Evolutionary conservation across 2,797 vertebrate species (phyloP).

Genomic region (Lepilemur septentrionalis): DNA sequence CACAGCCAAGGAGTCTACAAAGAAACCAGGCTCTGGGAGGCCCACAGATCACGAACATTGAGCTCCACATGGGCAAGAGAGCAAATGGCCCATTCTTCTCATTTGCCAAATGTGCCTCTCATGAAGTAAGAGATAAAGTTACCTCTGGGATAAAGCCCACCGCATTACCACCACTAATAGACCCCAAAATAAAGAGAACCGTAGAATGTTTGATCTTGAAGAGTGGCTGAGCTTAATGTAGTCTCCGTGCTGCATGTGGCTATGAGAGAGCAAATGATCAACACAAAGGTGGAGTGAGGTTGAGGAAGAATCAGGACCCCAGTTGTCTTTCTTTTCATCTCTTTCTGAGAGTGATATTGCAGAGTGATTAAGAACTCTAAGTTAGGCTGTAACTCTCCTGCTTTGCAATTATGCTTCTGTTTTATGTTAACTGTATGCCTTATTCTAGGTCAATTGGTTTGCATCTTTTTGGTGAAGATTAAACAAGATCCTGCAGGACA

Average conservation of each 20-base stretch:
- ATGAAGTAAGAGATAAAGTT: conserved; percentile 49
- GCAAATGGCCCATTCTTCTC: conserved; percentile 58
- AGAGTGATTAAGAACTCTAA: neutral
- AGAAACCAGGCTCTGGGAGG: neutral
- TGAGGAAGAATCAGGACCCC: neutral
- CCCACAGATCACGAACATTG: neutral
- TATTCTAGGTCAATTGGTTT: neutral
- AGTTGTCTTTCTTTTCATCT: neutral
- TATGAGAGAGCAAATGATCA: neutral
- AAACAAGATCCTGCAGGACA: neutral
- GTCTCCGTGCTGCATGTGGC: neutral
- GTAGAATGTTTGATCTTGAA: neutral
- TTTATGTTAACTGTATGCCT: neutral
- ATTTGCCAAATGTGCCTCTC: conserved; percentile 44
- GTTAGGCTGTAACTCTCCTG: neutral
- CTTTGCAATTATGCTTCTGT: conserved; percentile 6
- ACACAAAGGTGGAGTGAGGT: neutral
- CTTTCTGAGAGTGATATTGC: neutral
- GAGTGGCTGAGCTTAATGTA: neutral
- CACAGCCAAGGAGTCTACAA: neutral
- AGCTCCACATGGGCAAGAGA: neutral
- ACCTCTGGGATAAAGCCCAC: neutral
- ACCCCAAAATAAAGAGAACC: neutral
- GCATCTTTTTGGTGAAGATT: neutral
- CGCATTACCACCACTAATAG: neutral